Conservation (phyloP, 2,797 vertebrate genomes). For the Lepilemur ruficaudatus region DNA sequence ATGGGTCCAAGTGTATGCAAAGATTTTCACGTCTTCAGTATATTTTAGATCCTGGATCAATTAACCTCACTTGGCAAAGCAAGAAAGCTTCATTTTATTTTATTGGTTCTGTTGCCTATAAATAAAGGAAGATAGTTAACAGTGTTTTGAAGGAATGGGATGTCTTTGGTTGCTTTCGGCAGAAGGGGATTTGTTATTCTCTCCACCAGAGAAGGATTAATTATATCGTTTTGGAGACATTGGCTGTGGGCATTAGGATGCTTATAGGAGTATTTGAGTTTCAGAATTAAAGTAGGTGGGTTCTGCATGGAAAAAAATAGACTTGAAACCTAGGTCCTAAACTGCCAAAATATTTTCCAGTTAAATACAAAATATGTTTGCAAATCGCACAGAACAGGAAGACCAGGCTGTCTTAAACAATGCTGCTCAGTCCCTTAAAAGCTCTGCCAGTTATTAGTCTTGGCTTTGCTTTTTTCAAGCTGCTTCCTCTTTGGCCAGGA, state of each 20-base stretch:
- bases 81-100: neutral
- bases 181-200: neutral
- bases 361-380: constrained; percentile 40
- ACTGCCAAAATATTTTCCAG: neutral
- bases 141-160: neutral
- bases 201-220: neutral
- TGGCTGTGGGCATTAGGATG: neutral
- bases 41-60: neutral
- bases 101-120: neutral
- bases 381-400: constrained; percentile 54
- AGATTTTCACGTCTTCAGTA: neutral
- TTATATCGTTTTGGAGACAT: neutral
- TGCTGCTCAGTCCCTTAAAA: neutral
- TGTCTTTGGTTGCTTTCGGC: neutral
- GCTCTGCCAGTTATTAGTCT: constrained; percentile 38
- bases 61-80: neutral
- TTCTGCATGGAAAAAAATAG: neutral
- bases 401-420: neutral
- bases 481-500: constrained; percentile 56
- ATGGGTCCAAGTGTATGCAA: neutral
- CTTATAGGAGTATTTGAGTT: neutral
- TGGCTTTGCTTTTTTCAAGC: constrained; percentile 41
- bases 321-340: neutral
- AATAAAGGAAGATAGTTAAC: neutral
- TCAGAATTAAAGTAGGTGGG: neutral